Evolutionary conservation across 1,140 invertebrate genomes (phyloP).

Genomic region (Zaprionus davidi): DNA sequence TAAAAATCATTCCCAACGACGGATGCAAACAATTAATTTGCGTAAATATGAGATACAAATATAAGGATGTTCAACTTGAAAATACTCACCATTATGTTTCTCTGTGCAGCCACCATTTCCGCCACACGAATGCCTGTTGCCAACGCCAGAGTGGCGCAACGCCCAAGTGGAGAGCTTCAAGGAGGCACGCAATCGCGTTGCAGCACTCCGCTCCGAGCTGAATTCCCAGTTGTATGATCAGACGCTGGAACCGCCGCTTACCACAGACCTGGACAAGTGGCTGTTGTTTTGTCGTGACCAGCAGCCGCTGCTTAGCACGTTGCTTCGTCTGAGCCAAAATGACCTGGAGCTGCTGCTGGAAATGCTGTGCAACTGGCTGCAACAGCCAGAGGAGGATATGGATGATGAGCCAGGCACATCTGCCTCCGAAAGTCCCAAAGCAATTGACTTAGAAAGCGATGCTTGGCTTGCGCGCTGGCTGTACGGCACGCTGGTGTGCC

Average conservation of each 20-base stretch:
- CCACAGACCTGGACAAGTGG: slow-evolving; percentile 64
- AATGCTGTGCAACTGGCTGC: slow-evolving; percentile 69
- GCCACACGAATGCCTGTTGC: slow-evolving; percentile 51
- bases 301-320: slow-evolving; percentile 61
- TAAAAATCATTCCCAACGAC: slow-evolving; percentile 19
- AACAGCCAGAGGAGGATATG: slow-evolving; percentile 25
- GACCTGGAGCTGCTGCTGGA: slow-evolving; percentile 71
- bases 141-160: slow-evolving; percentile 73
- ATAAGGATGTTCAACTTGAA: background rate
- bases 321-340: slow-evolving; percentile 67
- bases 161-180: slow-evolving; percentile 61
- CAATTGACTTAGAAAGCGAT: slow-evolving; percentile 59
- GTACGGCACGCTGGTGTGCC: slow-evolving; percentile 69
- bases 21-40: slow-evolving; percentile 27
- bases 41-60: slow-evolving; percentile 27
- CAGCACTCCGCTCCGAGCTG: slow-evolving; percentile 52
- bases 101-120: slow-evolving; percentile 44
- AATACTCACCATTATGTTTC: background rate
- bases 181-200: slow-evolving; percentile 53
- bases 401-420: slow-evolving; percentile 25
- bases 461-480: slow-evolving; percentile 77
- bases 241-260: slow-evolving; percentile 62
- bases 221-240: slow-evolving; percentile 60
- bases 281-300: slow-evolving; percentile 61
- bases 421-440: background rate